These are phyloP conservation scores for Pollenia labialis DNA, from an alignment of 2,888 invertebrate species.

Conservation along the genomic window DNA sequence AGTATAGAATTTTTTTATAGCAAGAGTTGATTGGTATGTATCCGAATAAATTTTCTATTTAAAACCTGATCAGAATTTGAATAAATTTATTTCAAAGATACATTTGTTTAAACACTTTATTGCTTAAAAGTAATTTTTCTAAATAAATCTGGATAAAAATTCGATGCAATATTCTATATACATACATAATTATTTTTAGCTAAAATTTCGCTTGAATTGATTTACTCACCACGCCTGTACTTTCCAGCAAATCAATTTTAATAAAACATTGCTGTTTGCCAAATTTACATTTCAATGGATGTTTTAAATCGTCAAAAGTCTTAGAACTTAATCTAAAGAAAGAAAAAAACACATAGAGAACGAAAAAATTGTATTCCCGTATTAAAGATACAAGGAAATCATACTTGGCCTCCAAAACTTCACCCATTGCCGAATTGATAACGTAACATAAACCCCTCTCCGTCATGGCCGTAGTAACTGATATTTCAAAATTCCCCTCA, in stretches of 20 bases:
- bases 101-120: too few species aligned
- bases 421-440: conserved; percentile 85
- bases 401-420: conserved; percentile 78
- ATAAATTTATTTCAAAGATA: too few species aligned
- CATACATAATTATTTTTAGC: too few species aligned
- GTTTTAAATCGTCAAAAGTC: conserved; percentile 70
- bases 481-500: conserved; percentile 75
- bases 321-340: conserved; percentile 20
- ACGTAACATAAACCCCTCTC: conserved; percentile 88
- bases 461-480: conserved; percentile 85
- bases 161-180: too few species aligned
- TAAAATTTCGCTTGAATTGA: not conserved
- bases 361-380: not conserved
- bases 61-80: too few species aligned
- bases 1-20: too few species aligned
- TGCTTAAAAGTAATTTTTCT: too few species aligned
- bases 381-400: conserved; percentile 32
- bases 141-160: too few species aligned
- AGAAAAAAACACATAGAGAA: not conserved
- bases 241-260: conserved; percentile 82
- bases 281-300: conserved; percentile 80
- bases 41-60: too few species aligned
- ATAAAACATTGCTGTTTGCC: conserved; percentile 83
- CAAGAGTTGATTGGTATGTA: too few species aligned
- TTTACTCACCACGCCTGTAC: conserved; percentile 79